A percentile compares a stretch with the other conserved stretches of the same genome.
Conservation (phyloP, 2,888 invertebrate species). For the Mesorhabditis sp. region DNA sequence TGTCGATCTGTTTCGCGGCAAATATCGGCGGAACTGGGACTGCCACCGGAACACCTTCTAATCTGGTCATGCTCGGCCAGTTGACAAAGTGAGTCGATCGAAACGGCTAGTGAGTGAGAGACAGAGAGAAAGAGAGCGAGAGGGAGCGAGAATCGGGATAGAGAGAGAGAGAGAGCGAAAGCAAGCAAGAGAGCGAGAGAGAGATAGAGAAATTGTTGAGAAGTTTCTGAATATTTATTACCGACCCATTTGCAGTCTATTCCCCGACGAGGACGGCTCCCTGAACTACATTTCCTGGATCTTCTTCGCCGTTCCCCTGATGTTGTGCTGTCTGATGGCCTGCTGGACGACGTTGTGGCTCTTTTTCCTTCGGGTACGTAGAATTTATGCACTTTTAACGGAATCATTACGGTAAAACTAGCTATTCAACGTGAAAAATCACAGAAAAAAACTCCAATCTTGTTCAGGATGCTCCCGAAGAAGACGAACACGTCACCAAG, state of each 20-base stretch:
- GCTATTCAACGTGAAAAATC: neutral
- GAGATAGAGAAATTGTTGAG: no score
- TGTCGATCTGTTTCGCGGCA: constrained; percentile 51
- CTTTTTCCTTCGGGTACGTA: constrained; percentile 31
- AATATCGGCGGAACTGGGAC: constrained; percentile 55
- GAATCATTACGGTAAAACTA: neutral
- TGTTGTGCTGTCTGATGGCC: constrained; percentile 35
- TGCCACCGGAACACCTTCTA: constrained; percentile 52
- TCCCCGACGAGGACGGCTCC: constrained; percentile 40
- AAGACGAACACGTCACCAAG: constrained; percentile 39
- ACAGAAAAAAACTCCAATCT: neutral
- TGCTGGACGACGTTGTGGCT: constrained; percentile 36
- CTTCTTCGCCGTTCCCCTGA: constrained; percentile 47
- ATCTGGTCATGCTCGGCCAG: constrained; percentile 51
- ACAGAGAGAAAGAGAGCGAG: neutral
- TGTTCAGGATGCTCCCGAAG: constrained; percentile 30
- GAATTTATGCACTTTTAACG: constrained; percentile 1
- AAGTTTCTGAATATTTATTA: no score
- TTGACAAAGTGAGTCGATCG: constrained; percentile 36
- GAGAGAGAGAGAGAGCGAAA: no score
- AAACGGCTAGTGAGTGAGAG: neutral
- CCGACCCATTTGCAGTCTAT: constrained; percentile 35
- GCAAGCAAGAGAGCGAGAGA: no score
- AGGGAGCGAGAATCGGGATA: no score
- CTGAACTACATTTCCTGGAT: constrained; percentile 52